phyloP scores from a whole-genome alignment of 2,113 vertebrate genomes.

The Carollia perspicillata region DNA sequence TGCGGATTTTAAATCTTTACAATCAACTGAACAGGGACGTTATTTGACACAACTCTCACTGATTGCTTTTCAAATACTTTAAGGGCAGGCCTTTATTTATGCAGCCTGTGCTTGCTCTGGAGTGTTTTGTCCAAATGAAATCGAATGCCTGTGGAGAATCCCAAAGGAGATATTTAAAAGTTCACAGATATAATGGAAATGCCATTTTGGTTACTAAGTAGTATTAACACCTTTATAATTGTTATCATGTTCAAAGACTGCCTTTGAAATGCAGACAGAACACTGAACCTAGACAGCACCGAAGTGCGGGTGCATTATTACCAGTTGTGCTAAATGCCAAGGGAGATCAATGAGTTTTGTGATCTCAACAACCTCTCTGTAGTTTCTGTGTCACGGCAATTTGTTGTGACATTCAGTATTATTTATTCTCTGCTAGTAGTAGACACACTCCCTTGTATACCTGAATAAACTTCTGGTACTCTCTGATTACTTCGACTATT shows the following conservation, averaged over 20 bases:
- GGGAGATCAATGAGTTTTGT: slow-evolving; percentile 62
- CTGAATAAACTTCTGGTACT: background rate
- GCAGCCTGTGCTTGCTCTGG: background rate
- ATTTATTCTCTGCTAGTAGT: slow-evolving; percentile 41
- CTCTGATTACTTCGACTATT: slow-evolving; percentile 23
- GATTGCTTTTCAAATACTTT: slow-evolving; percentile 25
- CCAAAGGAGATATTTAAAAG: slow-evolving; percentile 39
- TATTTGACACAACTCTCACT: background rate
- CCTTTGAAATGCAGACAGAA: slow-evolving; percentile 48
- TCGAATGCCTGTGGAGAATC: slow-evolving; percentile 29
- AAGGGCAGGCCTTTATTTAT: background rate
- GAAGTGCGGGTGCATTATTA: background rate
- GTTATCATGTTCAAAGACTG: slow-evolving; percentile 1
- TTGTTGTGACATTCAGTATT: slow-evolving; percentile 54
- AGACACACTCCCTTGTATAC: background rate
- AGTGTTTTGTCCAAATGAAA: slow-evolving; percentile 37
- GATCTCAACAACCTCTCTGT: slow-evolving; percentile 10
- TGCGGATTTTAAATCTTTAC: background rate
- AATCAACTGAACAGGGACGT: background rate
- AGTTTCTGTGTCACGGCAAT: background rate
- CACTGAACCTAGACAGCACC: background rate
- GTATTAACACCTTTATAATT: slow-evolving; percentile 11
- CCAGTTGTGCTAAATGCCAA: background rate
- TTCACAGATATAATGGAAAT: slow-evolving; percentile 52
- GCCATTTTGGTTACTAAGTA: slow-evolving; percentile 53